Conservation (phyloP, 2,797 vertebrate species). For the Philypnodon macrostomus region DNA sequence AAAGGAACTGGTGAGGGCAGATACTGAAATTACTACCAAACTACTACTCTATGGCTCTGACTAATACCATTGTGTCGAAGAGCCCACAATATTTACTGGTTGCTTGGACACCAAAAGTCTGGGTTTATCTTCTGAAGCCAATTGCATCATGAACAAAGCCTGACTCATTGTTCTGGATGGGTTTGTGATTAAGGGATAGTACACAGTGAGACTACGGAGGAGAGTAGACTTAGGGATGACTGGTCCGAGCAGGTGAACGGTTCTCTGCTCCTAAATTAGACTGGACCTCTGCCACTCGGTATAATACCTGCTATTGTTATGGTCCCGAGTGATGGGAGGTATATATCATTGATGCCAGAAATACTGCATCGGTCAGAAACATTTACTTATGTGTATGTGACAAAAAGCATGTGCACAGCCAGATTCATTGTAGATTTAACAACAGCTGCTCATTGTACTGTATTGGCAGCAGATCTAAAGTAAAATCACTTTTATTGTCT, state of each 20-base stretch:
- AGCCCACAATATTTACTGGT: conserved; percentile 56
- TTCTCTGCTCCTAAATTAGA: conserved; percentile 41
- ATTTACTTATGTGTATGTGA: background rate
- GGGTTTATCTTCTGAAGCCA: conserved; percentile 5
- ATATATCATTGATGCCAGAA: conserved; percentile 3
- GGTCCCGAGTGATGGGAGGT: background rate
- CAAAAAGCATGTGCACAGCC: too few relatives aligned
- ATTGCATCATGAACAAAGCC: conserved; percentile 16
- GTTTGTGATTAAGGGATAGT: conserved; percentile 39
- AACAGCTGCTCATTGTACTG: too few relatives aligned
- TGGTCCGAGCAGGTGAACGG: conserved; percentile 39
- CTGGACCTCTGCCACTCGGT: conserved; percentile 13
- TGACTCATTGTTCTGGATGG: conserved; percentile 31
- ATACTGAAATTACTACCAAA: too few relatives aligned
- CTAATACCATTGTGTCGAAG: conserved; percentile 12
- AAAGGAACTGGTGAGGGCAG: conserved; percentile 77
- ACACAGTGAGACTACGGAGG: conserved; percentile 24
- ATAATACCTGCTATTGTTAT: conserved; percentile 18
- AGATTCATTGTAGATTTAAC: too few relatives aligned
- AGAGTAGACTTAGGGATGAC: conserved; percentile 35
- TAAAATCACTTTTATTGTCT: background rate
- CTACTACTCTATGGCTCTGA: too few relatives aligned
- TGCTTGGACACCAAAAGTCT: conserved; percentile 40
- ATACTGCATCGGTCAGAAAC: background rate
- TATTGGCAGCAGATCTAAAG: background rate